Evolutionary conservation across 2,888 invertebrate species (phyloP).

Genomic region (Phalangium opilio): DNA sequence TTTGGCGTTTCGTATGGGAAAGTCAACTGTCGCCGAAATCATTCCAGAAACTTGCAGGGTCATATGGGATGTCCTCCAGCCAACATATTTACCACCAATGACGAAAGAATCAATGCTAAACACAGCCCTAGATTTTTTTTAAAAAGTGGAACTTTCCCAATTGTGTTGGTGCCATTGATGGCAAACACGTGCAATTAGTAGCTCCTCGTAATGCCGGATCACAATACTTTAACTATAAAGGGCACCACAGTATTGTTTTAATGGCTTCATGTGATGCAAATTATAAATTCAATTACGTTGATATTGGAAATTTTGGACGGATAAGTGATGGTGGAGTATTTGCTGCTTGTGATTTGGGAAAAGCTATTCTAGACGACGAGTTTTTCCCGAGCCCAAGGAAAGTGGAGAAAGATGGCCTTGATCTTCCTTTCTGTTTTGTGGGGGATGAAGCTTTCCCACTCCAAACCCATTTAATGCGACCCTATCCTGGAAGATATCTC

Average conservation of each 20-base stretch:
- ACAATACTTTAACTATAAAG: neutral
- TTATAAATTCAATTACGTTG: neutral
- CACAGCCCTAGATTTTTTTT: constrained; percentile 8
- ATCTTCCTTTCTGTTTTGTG: neutral
- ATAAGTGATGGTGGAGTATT: constrained; percentile 1
- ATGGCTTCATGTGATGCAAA: constrained; percentile 4
- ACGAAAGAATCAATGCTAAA: too few species aligned
- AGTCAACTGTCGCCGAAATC: too few species aligned
- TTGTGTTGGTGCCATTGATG: constrained; percentile 19
- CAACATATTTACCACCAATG: too few species aligned
- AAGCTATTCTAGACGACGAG: neutral
- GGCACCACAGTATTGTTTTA: neutral
- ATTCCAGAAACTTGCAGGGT: constrained; percentile 3
- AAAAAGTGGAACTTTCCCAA: constrained; percentile 27
- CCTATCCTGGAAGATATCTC: neutral
- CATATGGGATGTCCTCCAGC: constrained; percentile 20
- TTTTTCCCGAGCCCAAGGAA: neutral
- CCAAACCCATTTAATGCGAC: neutral
- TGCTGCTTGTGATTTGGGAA: neutral
- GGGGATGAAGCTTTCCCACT: constrained; percentile 3
- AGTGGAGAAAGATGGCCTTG: neutral
- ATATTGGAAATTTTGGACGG: neutral
- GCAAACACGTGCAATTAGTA: constrained; percentile 19
- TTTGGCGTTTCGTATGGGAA: too few species aligned
- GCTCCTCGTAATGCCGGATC: constrained; percentile 2